Conservation (phyloP, 2,888 invertebrate species). For the Chaetogeoica ovagalla region DNA sequence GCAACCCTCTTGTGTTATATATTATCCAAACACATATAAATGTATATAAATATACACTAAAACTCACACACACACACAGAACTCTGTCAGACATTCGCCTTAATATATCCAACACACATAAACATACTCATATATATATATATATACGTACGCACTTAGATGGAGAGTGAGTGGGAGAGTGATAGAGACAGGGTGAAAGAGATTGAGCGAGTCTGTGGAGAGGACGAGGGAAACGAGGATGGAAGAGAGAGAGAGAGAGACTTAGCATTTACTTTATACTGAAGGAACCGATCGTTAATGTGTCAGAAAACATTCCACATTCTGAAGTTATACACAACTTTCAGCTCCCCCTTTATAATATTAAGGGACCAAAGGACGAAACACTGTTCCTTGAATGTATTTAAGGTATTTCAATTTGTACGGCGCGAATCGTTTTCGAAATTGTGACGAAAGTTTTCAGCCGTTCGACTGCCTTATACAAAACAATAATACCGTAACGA, state of each 20-base stretch:
- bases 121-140: not conserved
- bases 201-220: not conserved
- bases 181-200: not conserved
- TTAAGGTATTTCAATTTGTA: slow-evolving; percentile 53
- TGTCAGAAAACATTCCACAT: slow-evolving; percentile 53
- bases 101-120: slow-evolving; percentile 46
- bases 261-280: slow-evolving; percentile 52
- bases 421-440: slow-evolving; percentile 36
- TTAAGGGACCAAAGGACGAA: slow-evolving; percentile 49
- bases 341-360: slow-evolving; percentile 49
- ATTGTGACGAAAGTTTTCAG: slow-evolving; percentile 46
- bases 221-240: slow-evolving; percentile 30
- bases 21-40: slow-evolving; percentile 53
- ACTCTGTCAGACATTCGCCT: slow-evolving; percentile 49
- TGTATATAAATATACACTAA: slow-evolving; percentile 49
- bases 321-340: slow-evolving; percentile 52
- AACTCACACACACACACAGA: slow-evolving; percentile 36
- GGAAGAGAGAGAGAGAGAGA: slow-evolving; percentile 43
- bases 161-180: not conserved
- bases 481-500: slow-evolving; percentile 32
- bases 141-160: slow-evolving; percentile 1
- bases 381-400: slow-evolving; percentile 44
- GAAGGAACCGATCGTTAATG: slow-evolving; percentile 52
- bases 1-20: slow-evolving; percentile 53
- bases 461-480: slow-evolving; percentile 22